Evolutionary conservation across 2,797 vertebrate species (phyloP).

Genomic region (Urocyon cinereoargenteus): DNA sequence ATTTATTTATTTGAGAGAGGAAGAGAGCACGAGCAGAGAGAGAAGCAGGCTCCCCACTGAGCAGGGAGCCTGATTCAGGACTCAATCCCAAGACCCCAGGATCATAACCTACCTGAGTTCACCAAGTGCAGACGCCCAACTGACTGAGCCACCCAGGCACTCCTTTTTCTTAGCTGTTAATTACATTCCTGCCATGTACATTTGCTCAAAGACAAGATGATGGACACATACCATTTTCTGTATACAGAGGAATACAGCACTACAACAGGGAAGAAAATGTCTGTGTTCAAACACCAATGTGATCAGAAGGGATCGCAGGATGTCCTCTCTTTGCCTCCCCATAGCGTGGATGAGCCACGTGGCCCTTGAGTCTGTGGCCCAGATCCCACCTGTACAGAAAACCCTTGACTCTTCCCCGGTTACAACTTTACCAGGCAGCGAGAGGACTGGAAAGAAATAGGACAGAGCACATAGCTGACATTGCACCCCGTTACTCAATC

Average conservation of each 20-base stretch:
- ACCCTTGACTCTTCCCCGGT: background rate
- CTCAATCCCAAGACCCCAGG: too few species aligned
- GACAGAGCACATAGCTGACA: background rate
- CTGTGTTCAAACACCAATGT: background rate
- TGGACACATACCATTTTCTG: rapidly evolving
- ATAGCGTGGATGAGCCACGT: rapidly evolving
- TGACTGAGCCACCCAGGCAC: too few species aligned
- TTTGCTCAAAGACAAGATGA: background rate
- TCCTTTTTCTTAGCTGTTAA: background rate
- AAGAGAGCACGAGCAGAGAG: too few species aligned
- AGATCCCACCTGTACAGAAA: background rate
- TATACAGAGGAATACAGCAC: background rate
- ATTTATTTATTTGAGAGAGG: too few species aligned
- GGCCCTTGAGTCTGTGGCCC: rapidly evolving
- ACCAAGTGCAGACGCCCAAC: too few species aligned
- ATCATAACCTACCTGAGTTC: too few species aligned
- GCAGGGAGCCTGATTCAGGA: too few species aligned
- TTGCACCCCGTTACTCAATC: background rate
- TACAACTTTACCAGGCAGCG: background rate
- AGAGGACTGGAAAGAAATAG: background rate
- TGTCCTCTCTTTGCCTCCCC: background rate
- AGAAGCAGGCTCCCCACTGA: too few species aligned
- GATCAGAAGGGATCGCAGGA: rapidly evolving
- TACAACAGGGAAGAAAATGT: background rate
- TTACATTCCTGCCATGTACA: background rate